Evolutionary conservation across 2,113 vertebrate species (phyloP).

Genomic region (Dasyornis broadbenti): DNA sequence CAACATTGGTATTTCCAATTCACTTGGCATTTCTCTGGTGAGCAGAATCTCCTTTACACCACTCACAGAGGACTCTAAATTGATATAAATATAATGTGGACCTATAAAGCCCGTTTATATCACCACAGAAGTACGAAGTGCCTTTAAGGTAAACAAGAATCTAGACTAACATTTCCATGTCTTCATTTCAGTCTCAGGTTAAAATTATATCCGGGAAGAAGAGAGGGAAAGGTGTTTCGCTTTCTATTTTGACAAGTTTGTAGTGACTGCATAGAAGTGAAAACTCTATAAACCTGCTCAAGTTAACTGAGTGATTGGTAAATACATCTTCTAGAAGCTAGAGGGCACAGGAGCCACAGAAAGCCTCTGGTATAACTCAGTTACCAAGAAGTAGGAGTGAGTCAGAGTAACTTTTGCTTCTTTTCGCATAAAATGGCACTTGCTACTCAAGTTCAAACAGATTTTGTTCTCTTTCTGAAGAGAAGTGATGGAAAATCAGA

Average conservation of each 20-base stretch:
- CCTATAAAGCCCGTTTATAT: background rate
- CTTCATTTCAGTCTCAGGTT: background rate
- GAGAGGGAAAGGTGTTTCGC: background rate
- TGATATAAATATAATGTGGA: background rate
- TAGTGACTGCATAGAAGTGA: background rate
- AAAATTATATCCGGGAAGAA: background rate
- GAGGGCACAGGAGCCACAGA: conserved; percentile 53
- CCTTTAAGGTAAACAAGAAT: background rate
- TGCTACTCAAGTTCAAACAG: background rate
- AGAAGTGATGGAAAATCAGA: background rate
- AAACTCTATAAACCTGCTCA: background rate
- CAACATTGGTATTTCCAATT: background rate
- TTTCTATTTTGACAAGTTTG: background rate
- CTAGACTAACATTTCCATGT: background rate
- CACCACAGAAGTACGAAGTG: background rate
- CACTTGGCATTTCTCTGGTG: background rate
- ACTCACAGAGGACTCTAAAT: background rate
- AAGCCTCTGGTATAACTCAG: background rate
- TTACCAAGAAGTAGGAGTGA: background rate
- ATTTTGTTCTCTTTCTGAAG: background rate
- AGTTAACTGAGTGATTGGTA: background rate
- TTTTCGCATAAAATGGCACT: background rate
- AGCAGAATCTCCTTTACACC: background rate
- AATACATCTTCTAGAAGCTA: conserved; percentile 57
- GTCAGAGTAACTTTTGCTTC: background rate